phyloP scores from a whole-genome alignment of 2,797 vertebrate genomes.

The Diplodus puntazzo region DNA sequence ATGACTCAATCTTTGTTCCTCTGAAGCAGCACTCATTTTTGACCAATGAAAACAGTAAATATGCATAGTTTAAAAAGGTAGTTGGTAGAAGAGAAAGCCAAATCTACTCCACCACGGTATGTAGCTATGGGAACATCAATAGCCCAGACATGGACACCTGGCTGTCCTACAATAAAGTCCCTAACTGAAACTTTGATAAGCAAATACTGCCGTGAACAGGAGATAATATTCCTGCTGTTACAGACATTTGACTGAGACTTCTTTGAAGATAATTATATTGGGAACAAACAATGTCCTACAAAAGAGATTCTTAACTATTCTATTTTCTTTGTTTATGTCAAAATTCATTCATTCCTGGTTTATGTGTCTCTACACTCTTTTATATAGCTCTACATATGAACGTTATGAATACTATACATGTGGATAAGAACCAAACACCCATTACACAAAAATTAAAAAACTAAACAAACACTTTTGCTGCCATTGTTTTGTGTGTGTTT shows the following conservation, averaged over 20 bases:
- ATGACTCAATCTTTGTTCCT: conserved; percentile 41
- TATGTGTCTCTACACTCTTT: no score
- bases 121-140: conserved; percentile 9
- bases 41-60: background rate
- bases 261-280: no score
- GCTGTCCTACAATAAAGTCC: background rate
- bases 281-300: background rate
- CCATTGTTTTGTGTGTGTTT: no score
- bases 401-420: no score
- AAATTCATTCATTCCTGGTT: no score
- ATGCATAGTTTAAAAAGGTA: background rate
- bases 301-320: no score
- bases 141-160: background rate
- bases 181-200: background rate
- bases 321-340: no score
- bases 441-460: no score
- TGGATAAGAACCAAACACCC: no score
- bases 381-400: no score
- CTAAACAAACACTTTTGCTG: no score
- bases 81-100: background rate
- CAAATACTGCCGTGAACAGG: background rate
- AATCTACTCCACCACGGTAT: background rate
- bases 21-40: conserved; percentile 20
- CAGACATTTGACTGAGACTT: background rate
- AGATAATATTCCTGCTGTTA: background rate